Conservation (phyloP, 2,888 invertebrate species). For the Leptopilina syphax region DNA sequence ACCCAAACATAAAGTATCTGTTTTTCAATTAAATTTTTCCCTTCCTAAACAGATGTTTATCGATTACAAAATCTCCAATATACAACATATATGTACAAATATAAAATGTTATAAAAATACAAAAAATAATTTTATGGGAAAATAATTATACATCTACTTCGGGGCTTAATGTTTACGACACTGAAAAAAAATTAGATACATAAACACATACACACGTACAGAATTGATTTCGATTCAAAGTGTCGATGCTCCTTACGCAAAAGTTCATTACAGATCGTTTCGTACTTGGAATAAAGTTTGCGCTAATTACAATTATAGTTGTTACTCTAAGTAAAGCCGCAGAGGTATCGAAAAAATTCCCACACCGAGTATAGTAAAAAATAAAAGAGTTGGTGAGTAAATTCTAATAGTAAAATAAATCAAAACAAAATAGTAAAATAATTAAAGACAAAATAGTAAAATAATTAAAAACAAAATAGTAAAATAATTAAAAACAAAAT, state of each 20-base stretch:
- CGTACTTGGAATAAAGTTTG: conserved; percentile 21
- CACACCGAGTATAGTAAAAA: too few relatives aligned
- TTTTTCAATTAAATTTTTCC: conserved; percentile 23
- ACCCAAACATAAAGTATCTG: not conserved
- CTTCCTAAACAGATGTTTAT: not conserved
- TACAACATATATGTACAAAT: not conserved
- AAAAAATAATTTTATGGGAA: conserved; percentile 22
- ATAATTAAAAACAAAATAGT: too few relatives aligned
- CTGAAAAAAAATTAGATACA: not conserved
- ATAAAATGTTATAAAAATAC: conserved; percentile 14
- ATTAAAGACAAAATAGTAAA: too few relatives aligned
- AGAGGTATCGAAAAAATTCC: too few relatives aligned
- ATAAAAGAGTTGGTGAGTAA: too few relatives aligned
- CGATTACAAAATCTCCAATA: not conserved
- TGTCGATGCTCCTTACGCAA: conserved; percentile 36
- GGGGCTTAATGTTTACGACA: conserved; percentile 26
- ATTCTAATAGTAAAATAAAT: too few relatives aligned
- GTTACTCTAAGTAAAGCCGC: conserved; percentile 1
- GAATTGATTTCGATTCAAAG: conserved; percentile 16
- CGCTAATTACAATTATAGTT: conserved; percentile 18
- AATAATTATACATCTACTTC: conserved; percentile 32
- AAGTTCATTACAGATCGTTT: conserved; percentile 37
- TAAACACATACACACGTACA: conserved; percentile 12
- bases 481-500: too few relatives aligned
- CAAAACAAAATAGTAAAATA: too few relatives aligned